phyloP scores from a whole-genome alignment of 1,140 invertebrate species.

The Helicoverpa zea region DNA sequence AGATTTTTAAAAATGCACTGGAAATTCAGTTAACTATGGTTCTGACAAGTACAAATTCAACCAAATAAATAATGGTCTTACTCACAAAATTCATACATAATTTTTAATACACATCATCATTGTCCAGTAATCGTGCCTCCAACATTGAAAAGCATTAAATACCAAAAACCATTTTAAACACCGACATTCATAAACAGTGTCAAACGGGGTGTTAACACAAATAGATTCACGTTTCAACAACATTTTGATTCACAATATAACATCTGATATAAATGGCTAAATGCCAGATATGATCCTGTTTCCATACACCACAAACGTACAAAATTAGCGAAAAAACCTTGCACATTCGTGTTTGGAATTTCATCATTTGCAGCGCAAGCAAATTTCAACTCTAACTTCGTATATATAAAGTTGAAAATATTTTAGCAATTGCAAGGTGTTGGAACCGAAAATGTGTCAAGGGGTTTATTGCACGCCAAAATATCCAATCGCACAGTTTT shows the following conservation, averaged over 20 bases:
- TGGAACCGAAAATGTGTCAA: slow-evolving; percentile 15
- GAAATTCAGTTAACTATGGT: too few relatives aligned
- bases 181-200: neutral
- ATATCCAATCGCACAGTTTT: slow-evolving; percentile 18
- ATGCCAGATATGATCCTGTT: slow-evolving; percentile 28
- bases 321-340: slow-evolving; percentile 16
- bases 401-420: neutral
- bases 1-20: too few relatives aligned
- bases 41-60: too few relatives aligned
- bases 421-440: neutral
- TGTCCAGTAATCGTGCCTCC: too few relatives aligned
- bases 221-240: neutral
- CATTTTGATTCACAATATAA: neutral
- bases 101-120: too few relatives aligned
- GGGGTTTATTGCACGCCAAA: slow-evolving; percentile 30
- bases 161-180: neutral
- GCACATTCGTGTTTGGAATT: neutral
- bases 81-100: too few relatives aligned
- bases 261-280: slow-evolving; percentile 1
- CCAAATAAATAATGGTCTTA: too few relatives aligned
- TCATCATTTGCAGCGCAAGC: neutral
- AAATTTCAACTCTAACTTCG: neutral
- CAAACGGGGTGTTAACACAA: neutral
- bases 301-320: slow-evolving; percentile 10
- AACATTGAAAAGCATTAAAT: too few relatives aligned